Conservation (phyloP, 2,888 invertebrate genomes). For the Cacoxenus indagator region DNA sequence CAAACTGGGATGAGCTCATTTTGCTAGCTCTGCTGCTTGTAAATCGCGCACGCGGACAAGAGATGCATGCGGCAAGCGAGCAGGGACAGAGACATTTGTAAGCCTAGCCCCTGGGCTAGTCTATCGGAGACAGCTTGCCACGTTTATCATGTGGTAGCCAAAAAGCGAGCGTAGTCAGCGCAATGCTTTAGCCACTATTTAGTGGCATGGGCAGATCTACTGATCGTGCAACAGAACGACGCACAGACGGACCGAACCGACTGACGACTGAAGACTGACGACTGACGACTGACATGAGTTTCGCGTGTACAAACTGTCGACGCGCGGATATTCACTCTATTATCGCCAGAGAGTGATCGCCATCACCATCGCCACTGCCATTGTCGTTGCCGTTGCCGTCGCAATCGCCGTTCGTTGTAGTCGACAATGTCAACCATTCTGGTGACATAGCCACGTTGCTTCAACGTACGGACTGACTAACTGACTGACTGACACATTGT, state of each 20-base stretch:
- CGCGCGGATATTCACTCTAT: slow-evolving; percentile 42
- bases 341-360: slow-evolving; percentile 52
- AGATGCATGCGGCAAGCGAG: not conserved
- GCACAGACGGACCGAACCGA: no score
- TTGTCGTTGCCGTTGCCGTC: no score
- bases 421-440: slow-evolving; percentile 49
- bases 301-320: slow-evolving; percentile 35
- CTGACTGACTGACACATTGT: not conserved
- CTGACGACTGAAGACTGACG: not conserved
- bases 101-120: not conserved
- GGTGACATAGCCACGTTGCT: slow-evolving; percentile 57
- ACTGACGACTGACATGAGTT: slow-evolving; percentile 39
- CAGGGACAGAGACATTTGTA: slow-evolving; percentile 9
- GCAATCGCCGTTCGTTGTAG: not conserved
- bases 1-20: slow-evolving; percentile 4
- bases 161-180: not conserved
- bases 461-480: slow-evolving; percentile 7
- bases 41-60: not conserved
- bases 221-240: slow-evolving; percentile 11
- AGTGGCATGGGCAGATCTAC: no score
- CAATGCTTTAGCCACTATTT: slow-evolving; percentile 7
- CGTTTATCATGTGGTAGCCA: not conserved
- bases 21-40: not conserved
- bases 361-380: slow-evolving; percentile 17
- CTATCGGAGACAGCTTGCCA: slow-evolving; percentile 15